Evolutionary conservation across 1,140 invertebrate species (phyloP), one percentile per base, ranked within the genome.

Genomic region (Trachymyrmex cornetzi): DNA sequence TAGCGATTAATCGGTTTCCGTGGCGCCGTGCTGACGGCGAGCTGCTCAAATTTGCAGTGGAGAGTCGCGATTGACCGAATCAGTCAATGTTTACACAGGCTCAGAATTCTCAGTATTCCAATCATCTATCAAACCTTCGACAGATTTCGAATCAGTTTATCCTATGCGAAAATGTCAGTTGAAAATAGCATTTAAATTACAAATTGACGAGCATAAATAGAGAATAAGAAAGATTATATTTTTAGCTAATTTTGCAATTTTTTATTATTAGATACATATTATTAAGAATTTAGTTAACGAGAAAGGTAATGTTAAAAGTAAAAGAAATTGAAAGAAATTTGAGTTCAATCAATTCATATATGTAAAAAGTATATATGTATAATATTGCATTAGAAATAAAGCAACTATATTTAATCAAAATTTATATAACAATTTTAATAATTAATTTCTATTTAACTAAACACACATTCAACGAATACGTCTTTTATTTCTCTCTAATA

Each of bases 1-100:
- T 3, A 34, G 24, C 77, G 50, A 44, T 80, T 82, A 81, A 86
- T 86, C 63, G 85, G 63, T 80, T 86, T 34, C 38, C 48, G 44
- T 27, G 84, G 63, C 64, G 77, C 77, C 85, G n/a, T n/a, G 30
- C 22, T 82, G 85, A 66, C 77, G 77, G 38, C 63, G 19, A 59
- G 19, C 80, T 61, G 30, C 22, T 34, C 38, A 72, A 72, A 75
- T 74, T 75, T 84, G 57, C 24, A 74, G 5, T 44, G 53, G 7
- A 50, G 24, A 38, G 55, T 81, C 22, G 38, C 19, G 44, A 61
- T 48, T 61, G 38, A 84, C 24, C 38, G 30, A 48, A 34, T 74
- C 53, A 24, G 44, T 72, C 22, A 38, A 84, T 59, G 27, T 84
- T 59, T 74, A 71, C 30, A 48, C 38, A 61, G 19, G 7, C n/a